Conservation (phyloP, 2,113 vertebrate genomes). For the Megalops atlanticus region DNA sequence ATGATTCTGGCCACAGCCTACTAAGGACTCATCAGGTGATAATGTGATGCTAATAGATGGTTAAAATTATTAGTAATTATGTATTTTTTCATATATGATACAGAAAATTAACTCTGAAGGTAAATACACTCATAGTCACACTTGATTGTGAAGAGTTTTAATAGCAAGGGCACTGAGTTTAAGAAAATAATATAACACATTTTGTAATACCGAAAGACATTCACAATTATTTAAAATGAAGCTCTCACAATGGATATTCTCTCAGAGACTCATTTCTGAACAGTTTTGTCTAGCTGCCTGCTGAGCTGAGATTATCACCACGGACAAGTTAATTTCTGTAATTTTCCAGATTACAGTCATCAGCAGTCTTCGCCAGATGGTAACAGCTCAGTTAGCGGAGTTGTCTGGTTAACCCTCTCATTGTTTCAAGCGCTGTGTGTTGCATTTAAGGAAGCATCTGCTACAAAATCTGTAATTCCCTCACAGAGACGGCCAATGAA, state of each 20-base stretch:
- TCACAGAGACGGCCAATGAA: background rate
- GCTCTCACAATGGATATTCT: background rate
- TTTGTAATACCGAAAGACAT: background rate
- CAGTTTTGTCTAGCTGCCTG: background rate
- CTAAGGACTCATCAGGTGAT: too few relatives aligned
- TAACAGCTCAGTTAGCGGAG: background rate
- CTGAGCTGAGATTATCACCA: background rate
- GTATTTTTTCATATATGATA: too few relatives aligned
- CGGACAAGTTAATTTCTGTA: background rate
- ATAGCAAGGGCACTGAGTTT: too few relatives aligned
- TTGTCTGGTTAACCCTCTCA: background rate
- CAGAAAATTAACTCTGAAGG: too few relatives aligned
- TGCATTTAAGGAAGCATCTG: background rate
- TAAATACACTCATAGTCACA: too few relatives aligned
- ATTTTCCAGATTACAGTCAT: conserved; percentile 7
- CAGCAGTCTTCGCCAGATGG: background rate
- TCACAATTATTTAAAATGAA: background rate
- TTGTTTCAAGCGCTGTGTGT: background rate
- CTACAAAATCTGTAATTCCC: conserved; percentile 3
- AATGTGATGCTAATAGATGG: too few relatives aligned
- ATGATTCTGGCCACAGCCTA: too few relatives aligned
- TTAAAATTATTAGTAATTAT: too few relatives aligned
- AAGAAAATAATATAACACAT: background rate
- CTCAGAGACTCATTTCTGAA: background rate
- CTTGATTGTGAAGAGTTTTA: too few relatives aligned